Evolutionary conservation across 2,797 vertebrate genomes (phyloP), one percentile per base, ranked within the genome.

Genomic region (Lates japonicus): DNA sequence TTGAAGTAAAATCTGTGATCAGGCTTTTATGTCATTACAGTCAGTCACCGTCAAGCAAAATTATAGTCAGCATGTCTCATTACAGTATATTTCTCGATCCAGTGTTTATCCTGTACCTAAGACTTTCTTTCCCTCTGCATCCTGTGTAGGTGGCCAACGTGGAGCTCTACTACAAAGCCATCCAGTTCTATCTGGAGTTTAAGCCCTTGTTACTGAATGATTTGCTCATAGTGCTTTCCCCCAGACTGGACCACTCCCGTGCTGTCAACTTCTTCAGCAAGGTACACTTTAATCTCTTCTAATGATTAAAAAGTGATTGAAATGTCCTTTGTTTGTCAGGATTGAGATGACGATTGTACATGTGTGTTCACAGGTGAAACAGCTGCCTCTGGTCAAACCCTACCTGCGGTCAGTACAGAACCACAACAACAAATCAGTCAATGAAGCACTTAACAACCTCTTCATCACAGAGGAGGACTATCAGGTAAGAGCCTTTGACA

Each of bases 391-490:
- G 90, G 96, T 99, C 71, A 99, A 99, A 92, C 97, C 98, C 9
- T 99, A 99, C 94, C 93, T 99, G 88, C 97, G 98, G 49, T 99
- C 98, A 67, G 98, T 99, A 89, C 98, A 99, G 91, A 99, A 97
- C 92, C 98, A 99, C 94, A 99, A 99, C 95, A 99, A 99, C 95
- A 99, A 99, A 91, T 97, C 98, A 0, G 98, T 99, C 93, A 99
- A 99, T 19, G 98, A 99, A 93, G 97, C 98, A 93, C 96, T 99
- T 90, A 99, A 99, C 94, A 99, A 99, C 90, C 98, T 99, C 87
- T 99, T 99, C 93, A 99, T 99, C 95, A 97, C 96, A 90, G 98
- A 99, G 93, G 98, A 99, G 94, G 98, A 99, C 89, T 99, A 98
- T 90, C 98, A 99, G 97, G 98, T 99, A 81, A 87, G 52, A 8